Percentiles rank a stretch among this genome's conserved stretches.
Conservation (phyloP, 2,113 vertebrate genomes). For the Ochotona curzoniae region DNA sequence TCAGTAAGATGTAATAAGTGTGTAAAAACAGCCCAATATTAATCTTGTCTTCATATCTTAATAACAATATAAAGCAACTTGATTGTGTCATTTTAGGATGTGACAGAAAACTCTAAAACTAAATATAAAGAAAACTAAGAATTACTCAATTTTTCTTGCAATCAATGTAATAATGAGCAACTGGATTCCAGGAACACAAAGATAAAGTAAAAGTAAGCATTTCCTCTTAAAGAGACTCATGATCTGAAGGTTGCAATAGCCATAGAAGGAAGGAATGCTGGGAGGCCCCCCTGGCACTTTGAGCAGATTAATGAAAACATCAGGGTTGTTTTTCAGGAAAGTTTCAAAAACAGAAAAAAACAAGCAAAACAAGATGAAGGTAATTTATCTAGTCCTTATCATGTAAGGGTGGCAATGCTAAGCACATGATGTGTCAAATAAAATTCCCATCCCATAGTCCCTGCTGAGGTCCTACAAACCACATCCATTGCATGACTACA, state of each 20-base stretch:
- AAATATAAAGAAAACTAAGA: not conserved
- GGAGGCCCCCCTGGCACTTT: not conserved
- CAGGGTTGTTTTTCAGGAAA: not conserved
- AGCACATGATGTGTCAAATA: not conserved
- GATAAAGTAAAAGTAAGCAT: not conserved
- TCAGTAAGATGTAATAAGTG: constrained; percentile 11
- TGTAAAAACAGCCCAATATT: constrained; percentile 12
- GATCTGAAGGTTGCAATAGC: not conserved
- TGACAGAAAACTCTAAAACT: not conserved
- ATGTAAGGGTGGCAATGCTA: not conserved
- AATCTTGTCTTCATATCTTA: not conserved
- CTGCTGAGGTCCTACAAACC: not conserved
- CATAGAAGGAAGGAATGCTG: not conserved
- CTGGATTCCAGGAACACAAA: not conserved
- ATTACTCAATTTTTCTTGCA: not conserved
- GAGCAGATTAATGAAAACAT: not conserved
- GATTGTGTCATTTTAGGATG: constrained; percentile 1
- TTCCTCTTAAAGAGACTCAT: not conserved
- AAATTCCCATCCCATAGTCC: not conserved
- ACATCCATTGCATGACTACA: not conserved
- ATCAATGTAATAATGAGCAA: not conserved
- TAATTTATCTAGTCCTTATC: not conserved
- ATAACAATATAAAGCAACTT: not conserved
- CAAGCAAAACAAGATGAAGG: not conserved
- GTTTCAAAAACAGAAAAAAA: not conserved